A percentile compares a stretch with the other conserved stretches of the same genome.
These are phyloP conservation scores for Chionoecetes opilio DNA, from an alignment of 1,140 invertebrate species.

Conservation along the genomic window DNA sequence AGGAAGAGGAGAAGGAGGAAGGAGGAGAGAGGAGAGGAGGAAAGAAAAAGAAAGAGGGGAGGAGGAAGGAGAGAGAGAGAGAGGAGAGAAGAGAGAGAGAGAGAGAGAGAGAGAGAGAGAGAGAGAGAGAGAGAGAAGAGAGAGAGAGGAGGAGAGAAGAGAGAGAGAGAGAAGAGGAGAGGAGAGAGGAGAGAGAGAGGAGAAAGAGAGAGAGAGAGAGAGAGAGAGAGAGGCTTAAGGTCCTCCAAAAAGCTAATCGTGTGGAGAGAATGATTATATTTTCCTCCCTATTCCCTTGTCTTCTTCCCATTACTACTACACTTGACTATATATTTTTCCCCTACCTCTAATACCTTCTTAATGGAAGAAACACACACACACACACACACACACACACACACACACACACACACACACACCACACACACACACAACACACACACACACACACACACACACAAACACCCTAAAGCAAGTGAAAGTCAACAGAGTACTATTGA, in stretches of 20 bases:
- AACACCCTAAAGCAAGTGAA: not conserved
- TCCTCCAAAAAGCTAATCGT: too few relatives aligned
- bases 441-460: slow-evolving; percentile 31
- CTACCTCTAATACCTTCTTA: slow-evolving; percentile 31
- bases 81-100: not conserved
- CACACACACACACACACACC: slow-evolving; percentile 56
- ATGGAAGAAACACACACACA: slow-evolving; percentile 54
- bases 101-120: slow-evolving; percentile 36
- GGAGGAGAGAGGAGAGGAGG: not conserved
- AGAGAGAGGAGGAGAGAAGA: too few relatives aligned
- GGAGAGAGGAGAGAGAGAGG: too few relatives aligned
- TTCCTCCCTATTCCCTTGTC: not conserved
- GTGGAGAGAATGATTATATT: not conserved
- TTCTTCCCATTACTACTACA: not conserved
- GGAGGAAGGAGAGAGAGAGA: too few relatives aligned
- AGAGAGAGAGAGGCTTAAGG: not conserved
- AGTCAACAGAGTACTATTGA: not conserved
- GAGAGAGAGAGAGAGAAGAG: not conserved
- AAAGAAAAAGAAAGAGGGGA: too few relatives aligned
- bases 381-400: slow-evolving; percentile 64
- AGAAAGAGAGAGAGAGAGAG: not conserved
- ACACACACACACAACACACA: slow-evolving; percentile 13
- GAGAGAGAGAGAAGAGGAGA: too few relatives aligned
- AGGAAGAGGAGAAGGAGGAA: not conserved
- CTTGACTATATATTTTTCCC: not conserved